Conservation (phyloP, 2,113 vertebrate species). For the Caracal caracal region DNA sequence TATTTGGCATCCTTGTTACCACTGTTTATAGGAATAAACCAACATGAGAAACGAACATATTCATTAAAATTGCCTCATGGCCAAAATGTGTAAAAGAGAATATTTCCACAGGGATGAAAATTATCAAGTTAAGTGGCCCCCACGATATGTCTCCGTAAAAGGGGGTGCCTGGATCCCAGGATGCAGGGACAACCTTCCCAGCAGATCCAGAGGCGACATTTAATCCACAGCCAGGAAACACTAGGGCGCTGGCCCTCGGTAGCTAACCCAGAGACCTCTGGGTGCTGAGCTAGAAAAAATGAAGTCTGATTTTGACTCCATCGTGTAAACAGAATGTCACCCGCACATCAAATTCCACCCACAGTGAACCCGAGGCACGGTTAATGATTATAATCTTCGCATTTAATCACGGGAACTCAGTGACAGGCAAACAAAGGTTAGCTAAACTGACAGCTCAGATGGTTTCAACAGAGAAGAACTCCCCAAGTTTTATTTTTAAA, state of each 20-base stretch:
- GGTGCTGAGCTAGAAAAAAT: conserved; percentile 93
- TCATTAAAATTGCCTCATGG: neutral
- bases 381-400: conserved; percentile 91
- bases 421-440: conserved; percentile 90
- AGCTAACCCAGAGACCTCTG: conserved; percentile 89
- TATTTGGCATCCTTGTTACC: neutral
- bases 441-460: conserved; percentile 85
- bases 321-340: conserved; percentile 88
- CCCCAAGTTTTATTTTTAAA: conserved; percentile 83
- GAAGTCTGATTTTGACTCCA: conserved; percentile 87
- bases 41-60: neutral
- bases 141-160: conserved; percentile 79
- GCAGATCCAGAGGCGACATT: conserved; percentile 73
- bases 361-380: conserved; percentile 81
- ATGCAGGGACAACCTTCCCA: conserved; percentile 76
- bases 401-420: conserved; percentile 88
- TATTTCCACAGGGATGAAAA: neutral
- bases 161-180: conserved; percentile 77
- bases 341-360: conserved; percentile 85
- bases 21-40: neutral
- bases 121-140: neutral
- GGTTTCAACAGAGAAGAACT: conserved; percentile 74
- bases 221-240: conserved; percentile 86
- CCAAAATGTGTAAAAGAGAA: conserved; percentile 31
- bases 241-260: conserved; percentile 71